Base-by-base conservation (phyloP, 1,140 invertebrate genomes). In the Druon quercuslanigerum region DNA sequence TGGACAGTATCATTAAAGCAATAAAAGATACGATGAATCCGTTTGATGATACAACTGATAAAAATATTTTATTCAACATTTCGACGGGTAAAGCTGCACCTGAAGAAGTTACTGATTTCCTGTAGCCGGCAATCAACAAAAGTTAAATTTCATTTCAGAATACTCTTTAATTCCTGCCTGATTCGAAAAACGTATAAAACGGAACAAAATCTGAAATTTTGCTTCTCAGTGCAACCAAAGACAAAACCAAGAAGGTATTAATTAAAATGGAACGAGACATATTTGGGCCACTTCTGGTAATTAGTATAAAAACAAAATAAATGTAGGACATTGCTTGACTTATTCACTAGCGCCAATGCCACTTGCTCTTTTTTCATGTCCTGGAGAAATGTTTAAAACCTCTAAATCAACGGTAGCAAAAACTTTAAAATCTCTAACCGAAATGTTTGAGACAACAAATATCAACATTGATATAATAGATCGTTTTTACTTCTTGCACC, bases 231-330 rank as follows among this genome's bases (percentile, higher is more conserved):
- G n/a, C n/a, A n/a, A n/a, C n/a, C n/a, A n/a, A n/a, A 54, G 14
- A 83, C 79, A 73, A 52, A 77, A 50, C 52, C 60, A 73, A 77
- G 80, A 4, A 71, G 25, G 33, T 16, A 8, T 16, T 71, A 76
- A 4, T 84, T 14, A 71, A 56, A 51, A 72, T 84, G 51, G 75
- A 86, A 75, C 60, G 84, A 52, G 84, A 88, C 80, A 80, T 87
- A 71, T 84, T 83, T 85, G 74, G 82, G 56, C 75, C 80, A 9
- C 72, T 84, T 60, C 71, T 85, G 16, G 78, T 25, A 56, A 76
- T 83, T 20, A 79, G 83, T 70, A 79, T 84, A 16, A 57, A 85
- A 50, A 57, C 79, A 33, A 81, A 33, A 73, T 80, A 50, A 80
- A 85, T 76, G 60, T 86, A 1, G 56, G 57, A 60, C 75, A 81